These are phyloP conservation scores for Microplitis manilae DNA, from an alignment of 2,888 invertebrate species.

Conservation along the genomic window DNA sequence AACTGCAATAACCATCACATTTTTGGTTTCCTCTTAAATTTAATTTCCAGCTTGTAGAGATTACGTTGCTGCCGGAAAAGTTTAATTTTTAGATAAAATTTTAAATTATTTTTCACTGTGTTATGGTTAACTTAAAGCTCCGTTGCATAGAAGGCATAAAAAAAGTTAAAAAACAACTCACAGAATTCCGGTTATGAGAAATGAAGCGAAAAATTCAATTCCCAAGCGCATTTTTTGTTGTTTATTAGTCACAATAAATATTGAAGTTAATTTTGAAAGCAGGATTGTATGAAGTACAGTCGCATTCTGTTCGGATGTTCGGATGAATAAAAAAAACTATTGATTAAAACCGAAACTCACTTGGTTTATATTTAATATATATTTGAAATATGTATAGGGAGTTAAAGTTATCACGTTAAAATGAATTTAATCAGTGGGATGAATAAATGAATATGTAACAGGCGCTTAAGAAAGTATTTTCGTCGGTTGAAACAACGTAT, in stretches of 20 bases:
- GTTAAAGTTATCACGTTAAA: neutral
- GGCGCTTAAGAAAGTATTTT: neutral
- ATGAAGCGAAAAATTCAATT: too few relatives aligned
- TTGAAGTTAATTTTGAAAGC: too few relatives aligned
- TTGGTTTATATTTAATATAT: neutral
- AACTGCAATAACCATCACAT: constrained; percentile 14
- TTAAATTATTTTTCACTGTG: neutral
- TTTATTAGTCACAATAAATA: too few relatives aligned
- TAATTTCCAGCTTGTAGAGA: neutral
- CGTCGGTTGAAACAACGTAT: neutral
- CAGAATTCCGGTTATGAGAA: too few relatives aligned
- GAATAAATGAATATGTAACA: constrained; percentile 13
- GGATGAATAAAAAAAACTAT: neutral
- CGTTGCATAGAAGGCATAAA: neutral
- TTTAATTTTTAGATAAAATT: neutral
- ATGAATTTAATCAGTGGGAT: neutral
- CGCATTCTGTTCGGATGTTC: neutral
- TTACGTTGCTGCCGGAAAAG: neutral
- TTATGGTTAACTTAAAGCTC: neutral
- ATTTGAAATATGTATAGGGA: neutral
- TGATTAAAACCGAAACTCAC: neutral
- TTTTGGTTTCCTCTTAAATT: neutral
- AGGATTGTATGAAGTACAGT: neutral
- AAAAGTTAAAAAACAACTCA: neutral
- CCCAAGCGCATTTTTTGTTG: too few relatives aligned